A percentile compares a stretch with the other conserved stretches of the same genome.
Evolutionary conservation across 2,888 invertebrate genomes (phyloP).

Genomic region (Drosophila crucigera): DNA sequence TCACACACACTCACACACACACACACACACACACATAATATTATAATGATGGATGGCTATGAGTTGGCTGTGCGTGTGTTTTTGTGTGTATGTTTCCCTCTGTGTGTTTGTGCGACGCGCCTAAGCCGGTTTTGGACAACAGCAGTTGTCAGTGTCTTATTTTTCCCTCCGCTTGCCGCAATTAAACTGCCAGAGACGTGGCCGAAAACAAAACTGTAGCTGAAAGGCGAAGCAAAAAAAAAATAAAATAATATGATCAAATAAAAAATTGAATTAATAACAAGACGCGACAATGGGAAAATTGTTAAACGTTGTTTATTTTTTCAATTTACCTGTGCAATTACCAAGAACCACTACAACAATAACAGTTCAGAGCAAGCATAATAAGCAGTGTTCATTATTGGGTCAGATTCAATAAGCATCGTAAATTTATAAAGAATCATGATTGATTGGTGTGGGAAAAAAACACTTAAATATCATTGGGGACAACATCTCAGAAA

Average conservation of each 20-base stretch:
- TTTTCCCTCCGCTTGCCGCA: conserved; percentile 56
- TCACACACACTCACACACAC: conserved; percentile 6
- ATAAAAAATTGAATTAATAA: conserved; percentile 68
- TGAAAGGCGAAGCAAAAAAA: conserved; percentile 23
- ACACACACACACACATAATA: conserved; percentile 37
- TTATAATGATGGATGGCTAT: conserved; percentile 77
- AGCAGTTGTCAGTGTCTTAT: conserved; percentile 69
- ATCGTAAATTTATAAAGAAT: conserved; percentile 11
- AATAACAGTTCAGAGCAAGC: conserved; percentile 26
- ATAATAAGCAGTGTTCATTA: conserved; percentile 32
- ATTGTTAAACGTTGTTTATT: conserved; percentile 46
- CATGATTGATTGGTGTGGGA: conserved; percentile 44
- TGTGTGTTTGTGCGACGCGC: conserved; percentile 61
- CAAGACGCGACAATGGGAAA: conserved; percentile 73
- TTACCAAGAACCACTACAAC: conserved; percentile 36
- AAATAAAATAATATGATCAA: conserved; percentile 5
- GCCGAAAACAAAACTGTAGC: conserved; percentile 69
- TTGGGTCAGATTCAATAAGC: conserved; percentile 29
- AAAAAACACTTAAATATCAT: conserved; percentile 9
- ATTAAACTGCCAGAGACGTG: conserved; percentile 78
- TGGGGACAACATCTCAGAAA: not conserved
- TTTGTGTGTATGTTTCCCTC: conserved; percentile 31
- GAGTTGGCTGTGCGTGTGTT: conserved; percentile 31
- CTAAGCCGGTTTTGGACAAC: conserved; percentile 77
- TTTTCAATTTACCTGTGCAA: conserved; percentile 49